Percentiles rank a stretch among this genome's conserved stretches.
These are phyloP conservation scores for Microcebus murinus DNA, from an alignment of 2,113 vertebrate genomes.

Conservation along the genomic window DNA sequence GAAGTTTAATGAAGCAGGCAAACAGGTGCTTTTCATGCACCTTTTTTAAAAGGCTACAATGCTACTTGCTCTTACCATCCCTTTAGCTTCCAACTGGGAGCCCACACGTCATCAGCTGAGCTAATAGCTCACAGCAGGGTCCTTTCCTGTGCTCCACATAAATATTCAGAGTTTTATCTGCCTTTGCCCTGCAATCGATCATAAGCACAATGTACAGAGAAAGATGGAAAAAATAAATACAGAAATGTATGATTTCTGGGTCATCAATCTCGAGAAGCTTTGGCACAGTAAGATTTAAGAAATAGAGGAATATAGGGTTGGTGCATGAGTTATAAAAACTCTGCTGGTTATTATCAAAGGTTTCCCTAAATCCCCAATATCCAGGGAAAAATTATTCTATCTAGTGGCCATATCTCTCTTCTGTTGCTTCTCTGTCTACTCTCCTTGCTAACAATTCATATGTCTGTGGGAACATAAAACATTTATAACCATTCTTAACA, in stretches of 20 bases:
- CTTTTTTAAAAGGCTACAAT: not conserved
- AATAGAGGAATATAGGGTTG: not conserved
- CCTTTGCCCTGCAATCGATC: not conserved
- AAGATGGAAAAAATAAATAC: constrained; percentile 8
- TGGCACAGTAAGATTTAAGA: constrained; percentile 5
- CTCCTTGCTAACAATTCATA: not conserved
- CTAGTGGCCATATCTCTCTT: not conserved
- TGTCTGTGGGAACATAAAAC: not conserved
- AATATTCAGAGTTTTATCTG: constrained; percentile 66
- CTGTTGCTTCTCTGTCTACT: not conserved
- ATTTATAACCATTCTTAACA: not conserved
- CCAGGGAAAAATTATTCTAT: not conserved
- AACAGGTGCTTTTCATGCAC: constrained; percentile 69
- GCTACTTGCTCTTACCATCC: not conserved
- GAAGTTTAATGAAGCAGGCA: constrained; percentile 77
- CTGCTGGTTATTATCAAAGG: constrained; percentile 16
- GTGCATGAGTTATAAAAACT: not conserved
- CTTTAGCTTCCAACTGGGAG: constrained; percentile 59
- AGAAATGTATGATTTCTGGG: not conserved
- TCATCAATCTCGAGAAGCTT: constrained; percentile 53
- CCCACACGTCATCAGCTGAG: not conserved
- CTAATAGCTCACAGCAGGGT: constrained; percentile 52
- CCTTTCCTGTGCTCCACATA: not conserved
- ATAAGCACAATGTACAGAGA: constrained; percentile 30
- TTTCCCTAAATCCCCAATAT: constrained; percentile 4